Base-by-base conservation (phyloP, 2,797 vertebrate genomes). In the Muscicapa comitata region DNA sequence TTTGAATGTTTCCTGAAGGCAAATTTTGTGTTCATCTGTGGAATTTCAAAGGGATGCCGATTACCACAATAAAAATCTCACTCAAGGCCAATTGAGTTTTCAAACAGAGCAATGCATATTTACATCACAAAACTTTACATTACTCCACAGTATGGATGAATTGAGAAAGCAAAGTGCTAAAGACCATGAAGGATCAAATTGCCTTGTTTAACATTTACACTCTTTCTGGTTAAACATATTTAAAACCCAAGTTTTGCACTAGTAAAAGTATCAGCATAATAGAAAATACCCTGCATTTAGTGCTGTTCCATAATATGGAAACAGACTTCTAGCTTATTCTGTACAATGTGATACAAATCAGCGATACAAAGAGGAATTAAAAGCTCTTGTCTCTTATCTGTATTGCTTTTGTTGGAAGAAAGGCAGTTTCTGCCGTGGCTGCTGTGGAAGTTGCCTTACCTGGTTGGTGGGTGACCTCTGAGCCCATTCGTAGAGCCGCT, bases 401-500 rank as follows among this genome's bases (percentile, higher is more conserved):
- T 33, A 21, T 48, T 35, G 26, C 45, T 79, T 62, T 45, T 42
- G 42, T 31, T 62, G 67, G 68, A 65, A 67, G 61, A 23, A 57
- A 80, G 77, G 33, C 18, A 5, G 7, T 42, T 68, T 87, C n/a
- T 90, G 66, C 55, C 53, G 29, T 61, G 59, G 47, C 43, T 43
- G 40, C 40, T 11, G 38, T 23, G 42, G 77, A n/a, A 14, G 54
- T 3, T 71, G 35, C 73, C 31, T 6, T 97, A 98, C 98, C 98
- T 98, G 93, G 91, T 98, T 98, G 85, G 92, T 96, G 0, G 98
- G 98, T 54, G 97, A 96, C 65, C 83, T 97, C 94, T 96, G 98
- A 86, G 97, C 98, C 98, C 98, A 98, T 25, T 98, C 93, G 2
- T 98, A 98, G 40, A 98, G 97, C n/a, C 97, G 96, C 37, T 97